Base-by-base conservation (phyloP, 1,140 invertebrate genomes). In the Octopus sinensis region DNA sequence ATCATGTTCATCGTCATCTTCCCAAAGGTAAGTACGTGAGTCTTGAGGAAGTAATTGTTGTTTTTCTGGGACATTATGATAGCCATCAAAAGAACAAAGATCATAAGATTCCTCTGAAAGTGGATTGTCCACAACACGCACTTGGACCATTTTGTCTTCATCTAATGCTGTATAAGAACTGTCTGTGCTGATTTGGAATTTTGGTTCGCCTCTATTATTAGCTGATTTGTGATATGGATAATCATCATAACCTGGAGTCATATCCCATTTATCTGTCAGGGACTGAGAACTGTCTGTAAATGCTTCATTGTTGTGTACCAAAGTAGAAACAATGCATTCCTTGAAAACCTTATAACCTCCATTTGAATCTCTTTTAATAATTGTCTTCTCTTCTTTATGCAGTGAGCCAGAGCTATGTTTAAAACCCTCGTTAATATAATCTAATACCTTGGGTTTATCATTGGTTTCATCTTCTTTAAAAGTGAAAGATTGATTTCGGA, bases 151-250 rank as follows among this genome's bases (percentile, higher is more conserved):
- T 73, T 73, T 13, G 13, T 73, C 68, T 23, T 73, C 68, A 23
- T 73, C 68, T 7, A 73, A 23, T 13, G 68, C 30, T 10, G 68
- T 73, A 23, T 73, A 73, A 5, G 68, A 73, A 23, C 68, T 73
- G 68, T 73, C 30, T 73, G 68, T 23, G 68, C 68, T 73, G 68
- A 73, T 73, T 13, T 73, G 68, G 13, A 73, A 73, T 73, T 73
- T 73, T 23, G 68, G 68, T 73, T 23, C 17, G 17, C 68, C 5
- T 9, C 9, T 12, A 73, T 13, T 12, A 10, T 73, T 23, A 23
- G 68, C 17, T 13, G 68, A 23, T 7, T 13, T n/a, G 5, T 13
- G 68, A 13, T n/a, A 13, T n/a, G 68, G 68, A 43, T 43, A 43
- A 10, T 23, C 17, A 23, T 73, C 68, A 13, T 73, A 73, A 73